These are phyloP conservation scores for Loriculus beryllinus DNA, from an alignment of 2,797 vertebrate genomes.

Conservation along the genomic window DNA sequence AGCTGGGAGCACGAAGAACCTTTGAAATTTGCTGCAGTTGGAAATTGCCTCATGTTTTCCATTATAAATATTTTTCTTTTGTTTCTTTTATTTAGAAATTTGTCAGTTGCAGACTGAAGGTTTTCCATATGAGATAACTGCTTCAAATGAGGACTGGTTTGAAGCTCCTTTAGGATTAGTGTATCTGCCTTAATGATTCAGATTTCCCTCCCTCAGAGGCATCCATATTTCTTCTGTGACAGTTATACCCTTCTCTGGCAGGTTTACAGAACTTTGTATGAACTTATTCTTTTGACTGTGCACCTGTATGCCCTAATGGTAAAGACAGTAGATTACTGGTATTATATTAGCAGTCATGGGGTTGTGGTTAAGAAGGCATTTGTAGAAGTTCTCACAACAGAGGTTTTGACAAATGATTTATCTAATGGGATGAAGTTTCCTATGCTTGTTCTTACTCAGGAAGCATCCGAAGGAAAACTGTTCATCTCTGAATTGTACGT, in stretches of 20 bases:
- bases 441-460: not conserved
- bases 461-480: not conserved
- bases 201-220: not conserved
- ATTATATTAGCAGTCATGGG: not conserved
- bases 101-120: not conserved
- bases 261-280: not conserved
- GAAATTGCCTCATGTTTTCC: conserved; percentile 45
- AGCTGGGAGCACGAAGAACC: not conserved
- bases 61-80: conserved; percentile 28
- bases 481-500: not conserved
- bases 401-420: not conserved
- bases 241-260: not conserved
- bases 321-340: not conserved
- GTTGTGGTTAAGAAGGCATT: not conserved
- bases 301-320: not conserved
- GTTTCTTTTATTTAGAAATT: not conserved
- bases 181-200: not conserved
- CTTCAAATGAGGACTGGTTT: not conserved
- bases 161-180: not conserved
- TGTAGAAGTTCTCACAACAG: not conserved
- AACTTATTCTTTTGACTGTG: not conserved
- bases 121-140: conserved; percentile 13
- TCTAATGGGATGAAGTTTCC: not conserved
- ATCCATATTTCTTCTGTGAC: not conserved
- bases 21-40: conserved; percentile 30